Base-by-base conservation (phyloP, 2,113 vertebrate genomes). In the Erinaceus europaeus region DNA sequence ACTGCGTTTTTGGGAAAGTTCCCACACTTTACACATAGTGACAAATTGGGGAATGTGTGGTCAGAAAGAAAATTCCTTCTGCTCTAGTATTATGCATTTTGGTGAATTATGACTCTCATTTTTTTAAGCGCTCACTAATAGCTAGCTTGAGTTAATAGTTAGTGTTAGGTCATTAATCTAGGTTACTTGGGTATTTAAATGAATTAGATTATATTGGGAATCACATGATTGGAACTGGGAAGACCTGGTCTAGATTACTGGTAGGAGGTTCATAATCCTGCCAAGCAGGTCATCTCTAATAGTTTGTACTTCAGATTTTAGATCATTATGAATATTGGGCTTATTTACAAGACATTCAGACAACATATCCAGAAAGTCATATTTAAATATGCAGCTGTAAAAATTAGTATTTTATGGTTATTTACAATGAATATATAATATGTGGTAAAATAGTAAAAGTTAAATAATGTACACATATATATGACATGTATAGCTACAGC, bases 1-100 rank as follows among this genome's bases (percentile, higher is more conserved):
- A 32, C 23, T 74, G 20, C 38, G 64, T 15, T 42, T 42, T 3
- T 36, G 38, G 20, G 9, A 53, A 84, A 20, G 25, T 76, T 84
- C 40, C 40, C 81, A 88, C 20, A 64, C 21, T 74, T 82, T 48
- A 67, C 34, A 15, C 29, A 57, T 75, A 17, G 34, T 85, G 69
- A 84, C 90, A 91, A 81, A 84, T 91, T 68, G 75, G 65, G 4
- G 18, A 81, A 15, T 61, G 1, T 89, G 53, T 90, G 72, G 25
- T 87, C 38, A 90, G 50, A 72, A 77, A 88, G 14, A 55, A 90
- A 90, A 81, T 75, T 62, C 53, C 48, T 84, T 75, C 61, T 78
- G 46, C 34, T 50, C 52, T 88, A n/a, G 15, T 38, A 59, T 78
- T 90, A 61, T 25, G 65, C 4, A 72, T 36, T 82, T 71, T 91